Conservation (phyloP, 37 sponge, comb jelly and placozoan genomes). For the Axinella damicornis region DNA sequence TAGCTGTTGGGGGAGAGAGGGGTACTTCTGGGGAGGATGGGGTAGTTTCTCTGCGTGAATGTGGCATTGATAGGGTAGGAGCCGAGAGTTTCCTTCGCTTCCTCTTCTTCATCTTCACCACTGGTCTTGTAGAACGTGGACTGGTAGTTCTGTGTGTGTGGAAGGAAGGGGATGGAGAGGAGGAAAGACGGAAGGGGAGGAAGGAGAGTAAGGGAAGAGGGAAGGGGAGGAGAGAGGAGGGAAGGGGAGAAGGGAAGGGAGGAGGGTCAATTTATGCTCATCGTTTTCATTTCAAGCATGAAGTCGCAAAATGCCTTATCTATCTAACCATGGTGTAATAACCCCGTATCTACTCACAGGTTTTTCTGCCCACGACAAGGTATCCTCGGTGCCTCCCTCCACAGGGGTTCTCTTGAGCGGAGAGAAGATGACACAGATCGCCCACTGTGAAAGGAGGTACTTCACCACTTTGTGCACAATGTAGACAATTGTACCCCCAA, state of each 20-base stretch:
- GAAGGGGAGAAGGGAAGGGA: no score
- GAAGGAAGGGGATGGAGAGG: no score
- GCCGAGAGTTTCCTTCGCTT: background rate
- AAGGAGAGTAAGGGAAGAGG: no score
- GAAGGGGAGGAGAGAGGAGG: no score
- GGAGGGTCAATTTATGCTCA: background rate
- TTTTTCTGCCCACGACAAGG: constrained; percentile 44
- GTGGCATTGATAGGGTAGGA: constrained; percentile 17
- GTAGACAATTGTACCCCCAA: constrained; percentile 17
- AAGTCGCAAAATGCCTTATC: no score
- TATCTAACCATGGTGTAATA: background rate
- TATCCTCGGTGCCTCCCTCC: constrained; percentile 25
- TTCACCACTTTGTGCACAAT: constrained; percentile 47
- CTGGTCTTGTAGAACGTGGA: constrained; percentile 20
- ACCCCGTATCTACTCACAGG: constrained; percentile 24
- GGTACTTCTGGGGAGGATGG: constrained; percentile 31
- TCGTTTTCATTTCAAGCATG: no score
- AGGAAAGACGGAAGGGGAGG: no score
- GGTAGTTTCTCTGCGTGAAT: background rate
- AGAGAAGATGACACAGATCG: constrained; percentile 39
- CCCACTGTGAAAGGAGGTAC: constrained; percentile 50
- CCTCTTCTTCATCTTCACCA: background rate
- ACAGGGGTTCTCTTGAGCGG: constrained; percentile 28
- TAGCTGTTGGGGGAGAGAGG: constrained; percentile 3
- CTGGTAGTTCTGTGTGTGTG: constrained; percentile 28